phyloP scores from a whole-genome alignment of 2,888 invertebrate genomes.

The Trachelus troglodyta region DNA sequence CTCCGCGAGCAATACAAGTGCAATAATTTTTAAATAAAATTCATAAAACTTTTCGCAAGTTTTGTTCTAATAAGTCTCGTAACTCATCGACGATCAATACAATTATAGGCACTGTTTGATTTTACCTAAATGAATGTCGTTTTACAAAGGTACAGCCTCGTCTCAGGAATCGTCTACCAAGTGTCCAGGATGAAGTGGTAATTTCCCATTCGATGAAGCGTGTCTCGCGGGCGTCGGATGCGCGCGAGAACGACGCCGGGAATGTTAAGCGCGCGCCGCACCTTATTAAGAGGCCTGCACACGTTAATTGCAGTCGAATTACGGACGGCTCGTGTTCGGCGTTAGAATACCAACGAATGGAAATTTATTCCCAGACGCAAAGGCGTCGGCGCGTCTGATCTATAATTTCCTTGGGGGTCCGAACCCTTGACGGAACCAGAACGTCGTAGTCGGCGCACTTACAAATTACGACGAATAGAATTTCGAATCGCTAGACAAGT shows the following conservation, averaged over 20 bases:
- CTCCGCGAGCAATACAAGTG: too few species aligned
- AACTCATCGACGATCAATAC: not conserved
- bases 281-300: conserved; percentile 13
- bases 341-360: conserved; percentile 11
- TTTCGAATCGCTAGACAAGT: conserved; percentile 37
- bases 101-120: not conserved
- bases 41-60: not conserved
- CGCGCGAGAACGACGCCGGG: conserved; percentile 9
- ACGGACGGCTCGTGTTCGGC: conserved; percentile 11
- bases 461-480: conserved; percentile 55
- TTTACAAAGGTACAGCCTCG: not conserved
- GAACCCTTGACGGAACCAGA: conserved; percentile 1
- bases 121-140: not conserved
- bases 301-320: conserved; percentile 32
- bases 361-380: conserved; percentile 3
- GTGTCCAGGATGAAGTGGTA: not conserved
- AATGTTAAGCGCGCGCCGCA: conserved; percentile 23
- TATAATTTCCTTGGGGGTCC: conserved; percentile 34
- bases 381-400: conserved; percentile 28
- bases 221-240: conserved; percentile 3
- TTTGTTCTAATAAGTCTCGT: not conserved
- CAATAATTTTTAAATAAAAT: not conserved
- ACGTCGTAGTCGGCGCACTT: conserved; percentile 41
- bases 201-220: not conserved
- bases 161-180: not conserved